A percentile compares a stretch with the other conserved stretches of the same genome.
phyloP scores from a whole-genome alignment of 2,797 vertebrate species.

The Loris lydekkerianus region DNA sequence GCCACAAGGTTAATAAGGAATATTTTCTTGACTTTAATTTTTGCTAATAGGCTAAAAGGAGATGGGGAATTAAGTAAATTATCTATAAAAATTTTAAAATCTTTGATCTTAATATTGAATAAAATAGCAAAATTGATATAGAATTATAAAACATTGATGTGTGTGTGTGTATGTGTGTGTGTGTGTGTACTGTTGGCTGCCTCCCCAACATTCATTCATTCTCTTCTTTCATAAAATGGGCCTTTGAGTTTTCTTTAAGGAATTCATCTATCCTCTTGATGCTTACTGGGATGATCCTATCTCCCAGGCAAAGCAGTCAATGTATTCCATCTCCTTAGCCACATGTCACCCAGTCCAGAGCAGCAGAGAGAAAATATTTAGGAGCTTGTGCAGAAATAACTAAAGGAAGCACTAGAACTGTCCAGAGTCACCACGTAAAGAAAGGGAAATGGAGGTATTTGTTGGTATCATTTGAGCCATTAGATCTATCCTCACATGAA shows the following conservation, averaged over 20 bases:
- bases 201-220: background rate
- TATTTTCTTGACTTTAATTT: conserved; percentile 34
- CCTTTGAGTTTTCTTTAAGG: conserved; percentile 21
- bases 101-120: conserved; percentile 19
- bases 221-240: background rate
- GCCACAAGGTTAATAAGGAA: background rate
- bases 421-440: background rate
- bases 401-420: background rate
- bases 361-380: background rate
- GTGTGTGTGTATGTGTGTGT: background rate
- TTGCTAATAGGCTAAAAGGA: background rate
- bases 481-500: background rate
- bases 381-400: conserved; percentile 1
- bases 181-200: background rate
- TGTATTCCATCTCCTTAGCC: background rate
- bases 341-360: background rate
- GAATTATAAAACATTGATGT: background rate
- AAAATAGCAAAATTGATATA: background rate
- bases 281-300: background rate
- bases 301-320: background rate
- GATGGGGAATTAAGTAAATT: background rate
- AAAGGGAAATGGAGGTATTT: background rate
- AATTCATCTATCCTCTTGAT: background rate
- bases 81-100: background rate
- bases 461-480: background rate